These are phyloP conservation scores for Diorhabda elongata DNA, from an alignment of 1,140 invertebrate genomes.

Conservation along the genomic window DNA sequence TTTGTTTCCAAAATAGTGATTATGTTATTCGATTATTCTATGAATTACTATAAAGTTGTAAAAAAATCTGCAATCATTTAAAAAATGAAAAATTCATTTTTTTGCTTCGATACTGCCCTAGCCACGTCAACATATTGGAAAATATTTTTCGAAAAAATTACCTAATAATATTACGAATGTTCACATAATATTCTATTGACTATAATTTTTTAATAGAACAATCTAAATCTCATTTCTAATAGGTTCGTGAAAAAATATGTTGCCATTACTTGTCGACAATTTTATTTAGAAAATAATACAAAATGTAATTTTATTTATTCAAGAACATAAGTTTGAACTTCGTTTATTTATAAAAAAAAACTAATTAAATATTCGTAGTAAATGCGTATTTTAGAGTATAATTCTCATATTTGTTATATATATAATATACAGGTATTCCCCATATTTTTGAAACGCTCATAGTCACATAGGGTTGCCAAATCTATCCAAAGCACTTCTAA, in stretches of 20 bases:
- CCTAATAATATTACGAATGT: neutral
- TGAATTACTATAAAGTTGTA: neutral
- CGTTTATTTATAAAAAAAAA: no score
- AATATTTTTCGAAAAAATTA: conserved; percentile 18
- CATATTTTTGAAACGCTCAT: neutral
- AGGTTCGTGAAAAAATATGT: no score
- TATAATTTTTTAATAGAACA: no score
- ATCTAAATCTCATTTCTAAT: no score
- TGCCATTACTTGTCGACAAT: no score
- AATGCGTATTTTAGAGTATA: no score
- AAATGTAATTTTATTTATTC: no score
- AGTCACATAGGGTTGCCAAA: neutral
- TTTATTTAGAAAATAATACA: no score
- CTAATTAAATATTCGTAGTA: no score
- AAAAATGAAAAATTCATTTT: conserved; percentile 9
- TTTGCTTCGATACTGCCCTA: conserved; percentile 17
- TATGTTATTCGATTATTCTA: conserved; percentile 16
- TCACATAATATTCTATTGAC: no score
- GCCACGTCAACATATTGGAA: conserved; percentile 47
- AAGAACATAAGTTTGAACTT: no score
- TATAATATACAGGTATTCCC: neutral
- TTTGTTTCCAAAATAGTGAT: conserved; percentile 30
- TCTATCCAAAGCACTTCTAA: neutral
- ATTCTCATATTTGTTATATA: no score
- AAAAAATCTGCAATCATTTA: conserved; percentile 3